Base-by-base conservation (phyloP, 2,888 invertebrate genomes). In the Erebia aethiops region DNA sequence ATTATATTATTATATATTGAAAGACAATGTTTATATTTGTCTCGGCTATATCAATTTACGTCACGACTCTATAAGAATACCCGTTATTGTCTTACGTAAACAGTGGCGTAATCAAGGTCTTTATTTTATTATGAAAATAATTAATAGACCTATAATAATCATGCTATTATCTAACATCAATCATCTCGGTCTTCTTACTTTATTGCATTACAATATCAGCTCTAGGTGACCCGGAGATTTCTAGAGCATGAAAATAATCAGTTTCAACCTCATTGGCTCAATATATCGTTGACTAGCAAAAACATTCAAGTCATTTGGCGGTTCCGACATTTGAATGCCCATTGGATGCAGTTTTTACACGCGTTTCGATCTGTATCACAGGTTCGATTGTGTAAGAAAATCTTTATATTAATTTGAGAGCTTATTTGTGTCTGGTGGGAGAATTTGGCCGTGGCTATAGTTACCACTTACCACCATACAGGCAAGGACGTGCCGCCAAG, bases 1-100 rank as follows among this genome's bases (percentile, higher is more conserved):
- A 49, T 65, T 64, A 67, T 56, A 72, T 54, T 67, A 49, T 65
- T 64, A 67, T 56, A 72, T 54, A 41, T 65, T 64, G 70, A 60
- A 72, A 65, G 52, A 64, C 64, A 52, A 2, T 49, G 67, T 65
- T 69, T 69, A 70, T 21, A 61, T 65, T 67, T 54, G 72, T 56
- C 46, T 69, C 52, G 16, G 43, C 35, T 43, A 35, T 65, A 65
- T 69, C 13, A 60, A 61, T 63, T 68, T 46, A 51, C 49, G 16
- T 64, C 49, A 63, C 54, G 52, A 57, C n/a, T 10, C 18, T 54
- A 65, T 56, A 65, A 54, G 54, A 26, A 35, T 54, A 63, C 63
- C 56, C 58, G 16, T 58, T 67, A 43, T 63, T 43, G 57, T 65
- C 65, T 71, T 67, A 10, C 63, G 63, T 67, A 67, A 62, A 62